Base-by-base conservation (phyloP, 2,888 invertebrate species). In the Campoletis raptor region DNA sequence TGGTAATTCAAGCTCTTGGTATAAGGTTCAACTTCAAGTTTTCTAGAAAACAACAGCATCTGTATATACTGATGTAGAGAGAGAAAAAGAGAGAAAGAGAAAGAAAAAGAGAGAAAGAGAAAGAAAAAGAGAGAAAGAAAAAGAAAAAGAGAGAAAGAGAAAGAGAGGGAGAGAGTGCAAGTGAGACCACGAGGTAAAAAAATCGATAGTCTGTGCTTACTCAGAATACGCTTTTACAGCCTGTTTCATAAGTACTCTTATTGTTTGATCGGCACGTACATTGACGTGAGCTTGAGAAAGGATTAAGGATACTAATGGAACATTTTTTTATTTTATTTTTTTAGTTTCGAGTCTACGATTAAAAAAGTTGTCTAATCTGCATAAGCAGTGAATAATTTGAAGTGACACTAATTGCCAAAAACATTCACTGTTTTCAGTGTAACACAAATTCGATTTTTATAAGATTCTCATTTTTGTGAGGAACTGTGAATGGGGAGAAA, bases 121-220 rank as follows among this genome's bases (percentile, higher is more conserved):
- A 45, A 76, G 30, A 76, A 15, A 48, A 3, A 8, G 18, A 69
- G 45, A 10, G 12, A 12, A 45, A 52, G 12, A 48, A 9, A 76
- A 24, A 48, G 42, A 52, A 4, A 72, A 4, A 7, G 42, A 76
- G 40, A 40, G 48, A 54, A 66, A 78, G 48, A 78, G 78, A 52
- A 37, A 69, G 54, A 69, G 40, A 79, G 21, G 57, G 18, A 18
- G 48, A 52, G 40, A 70, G 37, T n/a, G 64, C 54, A 40, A 57
- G 57, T 8, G 54, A 64, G 66, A 81, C 40, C 36, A 67, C 78
- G 37, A 52, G 54, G 69, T 24, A 66, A 69, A 86, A 84, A 85
- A 86, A 86, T 86, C 86, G 81, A 86, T 86, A 86, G 36, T 85
- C 61, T 21, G 85, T 85, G 81, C 86, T 86, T 86, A 86, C 77